A percentile compares a stretch with the other conserved stretches of the same genome.
phyloP scores from a whole-genome alignment of 2,888 invertebrate species.

The Diaphora mendica region DNA sequence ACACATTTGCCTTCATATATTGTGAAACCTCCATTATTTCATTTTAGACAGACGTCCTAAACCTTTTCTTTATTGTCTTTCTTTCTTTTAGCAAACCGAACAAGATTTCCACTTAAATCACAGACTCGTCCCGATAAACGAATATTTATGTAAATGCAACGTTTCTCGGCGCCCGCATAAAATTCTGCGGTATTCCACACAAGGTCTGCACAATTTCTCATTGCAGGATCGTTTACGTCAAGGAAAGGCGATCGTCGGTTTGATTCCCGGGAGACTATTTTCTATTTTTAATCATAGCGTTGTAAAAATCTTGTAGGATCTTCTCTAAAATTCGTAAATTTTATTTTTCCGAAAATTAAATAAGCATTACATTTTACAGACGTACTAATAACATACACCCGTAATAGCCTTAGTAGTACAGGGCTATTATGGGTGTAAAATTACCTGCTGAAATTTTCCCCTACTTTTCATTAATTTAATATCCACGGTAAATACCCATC shows the following conservation, averaged over 20 bases:
- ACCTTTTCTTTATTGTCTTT: constrained; percentile 61
- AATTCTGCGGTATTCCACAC: constrained; percentile 62
- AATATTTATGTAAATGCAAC: constrained; percentile 78
- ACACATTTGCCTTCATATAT: constrained; percentile 43
- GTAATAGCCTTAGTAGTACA: no score
- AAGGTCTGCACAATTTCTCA: constrained; percentile 62
- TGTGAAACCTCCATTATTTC: constrained; percentile 42
- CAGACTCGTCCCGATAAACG: constrained; percentile 73
- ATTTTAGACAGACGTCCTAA: constrained; percentile 49
- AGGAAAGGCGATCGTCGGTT: constrained; percentile 41
- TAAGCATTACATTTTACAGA: no score
- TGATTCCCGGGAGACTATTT: constrained; percentile 44
- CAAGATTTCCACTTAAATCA: constrained; percentile 70
- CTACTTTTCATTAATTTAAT: background rate
- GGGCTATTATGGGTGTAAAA: no score
- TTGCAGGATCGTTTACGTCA: constrained; percentile 58
- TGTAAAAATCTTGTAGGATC: constrained; percentile 33
- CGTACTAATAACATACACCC: no score
- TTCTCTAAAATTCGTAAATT: constrained; percentile 28
- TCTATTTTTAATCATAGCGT: constrained; percentile 45
- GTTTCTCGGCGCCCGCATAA: constrained; percentile 62
- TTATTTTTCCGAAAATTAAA: no score
- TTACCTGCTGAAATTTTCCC: no score
- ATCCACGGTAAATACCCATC: background rate
- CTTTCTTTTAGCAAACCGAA: constrained; percentile 58